Conservation (phyloP, 2,888 invertebrate genomes). For the Thereva unica region DNA sequence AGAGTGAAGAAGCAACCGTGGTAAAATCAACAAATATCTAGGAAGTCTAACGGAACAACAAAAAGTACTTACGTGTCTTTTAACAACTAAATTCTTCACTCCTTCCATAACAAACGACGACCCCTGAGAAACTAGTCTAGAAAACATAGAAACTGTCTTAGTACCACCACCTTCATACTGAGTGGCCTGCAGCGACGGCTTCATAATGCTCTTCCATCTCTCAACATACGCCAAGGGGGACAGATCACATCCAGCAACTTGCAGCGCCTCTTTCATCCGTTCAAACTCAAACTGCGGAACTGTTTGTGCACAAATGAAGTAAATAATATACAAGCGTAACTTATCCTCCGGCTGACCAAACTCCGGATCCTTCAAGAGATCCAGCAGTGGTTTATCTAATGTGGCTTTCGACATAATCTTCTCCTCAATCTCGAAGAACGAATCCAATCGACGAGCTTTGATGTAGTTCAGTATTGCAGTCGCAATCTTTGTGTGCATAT, state of each 20-base stretch:
- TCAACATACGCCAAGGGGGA: constrained; percentile 86
- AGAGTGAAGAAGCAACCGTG: neutral
- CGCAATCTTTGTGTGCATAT: constrained; percentile 98
- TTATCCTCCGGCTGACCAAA: constrained; percentile 91
- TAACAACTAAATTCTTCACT: constrained; percentile 97
- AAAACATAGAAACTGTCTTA: constrained; percentile 97
- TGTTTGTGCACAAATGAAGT: constrained; percentile 82
- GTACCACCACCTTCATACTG: constrained; percentile 93
- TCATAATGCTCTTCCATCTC: constrained; percentile 73
- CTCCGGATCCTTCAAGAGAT: constrained; percentile 82
- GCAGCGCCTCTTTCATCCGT: constrained; percentile 78
- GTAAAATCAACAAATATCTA: neutral
- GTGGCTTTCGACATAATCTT: constrained; percentile 91
- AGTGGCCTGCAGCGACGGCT: constrained; percentile 61
- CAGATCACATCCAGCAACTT: constrained; percentile 82
- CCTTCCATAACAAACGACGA: constrained; percentile 99
- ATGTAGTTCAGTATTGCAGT: constrained; percentile 86
- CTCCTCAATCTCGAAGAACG: constrained; percentile 97
- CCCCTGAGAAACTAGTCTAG: constrained; percentile 94
- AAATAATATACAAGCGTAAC: constrained; percentile 89
- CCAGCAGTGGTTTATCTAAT: constrained; percentile 82
- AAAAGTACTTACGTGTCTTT: constrained; percentile 80
- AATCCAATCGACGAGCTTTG: constrained; percentile 88
- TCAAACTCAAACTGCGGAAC: constrained; percentile 82
- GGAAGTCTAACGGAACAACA: neutral